Evolutionary conservation across 2,797 vertebrate species (phyloP).

Genomic region (Falco peregrinus): DNA sequence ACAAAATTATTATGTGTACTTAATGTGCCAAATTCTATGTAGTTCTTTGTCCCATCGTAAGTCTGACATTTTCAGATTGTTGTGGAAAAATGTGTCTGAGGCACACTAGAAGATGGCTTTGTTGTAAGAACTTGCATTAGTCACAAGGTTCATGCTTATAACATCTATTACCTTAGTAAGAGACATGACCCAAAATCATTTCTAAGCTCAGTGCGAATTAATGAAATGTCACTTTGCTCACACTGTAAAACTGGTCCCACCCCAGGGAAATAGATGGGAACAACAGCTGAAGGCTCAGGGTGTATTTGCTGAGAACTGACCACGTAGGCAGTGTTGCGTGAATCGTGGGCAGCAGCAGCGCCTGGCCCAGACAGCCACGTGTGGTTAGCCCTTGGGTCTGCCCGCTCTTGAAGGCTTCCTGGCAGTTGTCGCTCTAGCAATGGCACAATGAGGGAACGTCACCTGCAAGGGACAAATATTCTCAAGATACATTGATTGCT

Average conservation of each 20-base stretch:
- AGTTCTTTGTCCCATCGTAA: not conserved
- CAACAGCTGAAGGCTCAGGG: not conserved
- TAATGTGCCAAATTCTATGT: not conserved
- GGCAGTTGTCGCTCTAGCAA: not conserved
- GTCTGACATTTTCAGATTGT: not conserved
- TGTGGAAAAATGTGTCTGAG: not conserved
- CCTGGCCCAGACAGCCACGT: not conserved
- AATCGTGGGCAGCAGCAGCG: not conserved
- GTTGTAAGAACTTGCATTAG: not conserved
- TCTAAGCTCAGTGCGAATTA: not conserved
- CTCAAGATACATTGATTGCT: not conserved
- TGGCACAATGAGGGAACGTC: not conserved
- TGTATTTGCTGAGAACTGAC: not conserved
- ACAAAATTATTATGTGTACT: not conserved
- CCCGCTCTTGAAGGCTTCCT: rapidly evolving
- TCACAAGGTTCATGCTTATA: not conserved
- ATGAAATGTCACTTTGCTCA: not conserved
- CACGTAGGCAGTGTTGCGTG: rapidly evolving
- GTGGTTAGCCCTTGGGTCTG: not conserved
- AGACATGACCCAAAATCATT: not conserved
- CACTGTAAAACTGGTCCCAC: not conserved
- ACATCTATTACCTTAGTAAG: not conserved
- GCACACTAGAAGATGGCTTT: not conserved
- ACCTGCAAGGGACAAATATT: not conserved
- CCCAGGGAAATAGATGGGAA: not conserved